Evolutionary conservation across 2,113 vertebrate genomes (phyloP).

Genomic region (Cryptoleucopteryx plumbea): DNA sequence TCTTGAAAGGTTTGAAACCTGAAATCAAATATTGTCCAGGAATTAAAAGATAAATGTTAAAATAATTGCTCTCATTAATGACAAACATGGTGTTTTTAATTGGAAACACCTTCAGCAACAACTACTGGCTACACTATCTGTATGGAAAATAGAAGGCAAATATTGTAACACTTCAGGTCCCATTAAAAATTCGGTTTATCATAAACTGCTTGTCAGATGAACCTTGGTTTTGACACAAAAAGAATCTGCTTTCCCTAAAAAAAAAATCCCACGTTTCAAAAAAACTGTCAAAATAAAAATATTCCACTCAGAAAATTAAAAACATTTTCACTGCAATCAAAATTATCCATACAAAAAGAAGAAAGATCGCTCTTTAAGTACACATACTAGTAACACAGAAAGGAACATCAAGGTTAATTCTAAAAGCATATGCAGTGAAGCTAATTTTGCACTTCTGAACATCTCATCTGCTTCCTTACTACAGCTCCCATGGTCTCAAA

Average conservation of each 20-base stretch:
- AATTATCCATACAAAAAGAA: not conserved
- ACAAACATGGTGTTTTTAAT: not conserved
- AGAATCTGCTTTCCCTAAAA: not conserved
- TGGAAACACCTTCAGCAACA: not conserved
- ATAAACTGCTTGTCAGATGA: not conserved
- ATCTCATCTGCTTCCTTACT: not conserved
- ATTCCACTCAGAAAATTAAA: not conserved
- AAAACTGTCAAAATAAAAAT: not conserved
- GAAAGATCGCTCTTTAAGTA: not conserved
- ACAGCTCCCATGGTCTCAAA: not conserved
- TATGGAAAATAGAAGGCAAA: conserved; percentile 2
- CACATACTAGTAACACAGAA: not conserved
- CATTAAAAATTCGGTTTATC: not conserved
- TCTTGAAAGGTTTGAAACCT: not conserved
- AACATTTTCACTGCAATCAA: not conserved
- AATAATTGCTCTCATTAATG: not conserved
- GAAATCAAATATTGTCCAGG: not conserved
- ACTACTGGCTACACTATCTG: not conserved
- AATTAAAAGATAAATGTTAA: not conserved
- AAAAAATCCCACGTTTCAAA: not conserved
- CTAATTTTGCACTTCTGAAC: not conserved
- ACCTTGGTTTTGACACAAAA: not conserved
- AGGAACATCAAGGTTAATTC: not conserved
- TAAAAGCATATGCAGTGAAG: not conserved
- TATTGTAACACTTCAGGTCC: not conserved